Conservation (phyloP, 2,113 vertebrate genomes). For the Lepisosteus osseus region DNA sequence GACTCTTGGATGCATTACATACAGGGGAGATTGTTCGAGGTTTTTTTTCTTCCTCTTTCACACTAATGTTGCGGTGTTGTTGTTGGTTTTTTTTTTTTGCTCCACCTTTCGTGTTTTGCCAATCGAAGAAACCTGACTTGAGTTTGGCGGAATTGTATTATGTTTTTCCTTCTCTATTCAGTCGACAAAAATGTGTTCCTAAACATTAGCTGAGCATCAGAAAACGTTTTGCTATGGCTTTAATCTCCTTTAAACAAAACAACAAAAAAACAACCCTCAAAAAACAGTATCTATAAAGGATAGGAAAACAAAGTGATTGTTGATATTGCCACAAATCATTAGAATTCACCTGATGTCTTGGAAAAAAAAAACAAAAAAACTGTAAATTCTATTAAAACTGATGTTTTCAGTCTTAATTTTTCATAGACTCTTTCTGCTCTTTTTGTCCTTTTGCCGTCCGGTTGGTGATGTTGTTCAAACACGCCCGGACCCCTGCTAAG, state of each 20-base stretch:
- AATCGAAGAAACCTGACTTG: conserved; percentile 27
- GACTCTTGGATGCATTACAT: conserved; percentile 14
- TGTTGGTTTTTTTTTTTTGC: conserved; percentile 8
- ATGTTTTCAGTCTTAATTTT: conserved; percentile 88
- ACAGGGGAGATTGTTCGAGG: conserved; percentile 8
- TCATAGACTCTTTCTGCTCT: conserved; percentile 90
- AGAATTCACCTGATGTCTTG: conserved; percentile 99
- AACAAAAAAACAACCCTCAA: conserved; percentile 44
- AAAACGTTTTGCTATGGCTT: conserved; percentile 94
- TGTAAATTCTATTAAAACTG: conserved; percentile 88
- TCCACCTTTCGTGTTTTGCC: conserved; percentile 9
- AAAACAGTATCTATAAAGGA: conserved; percentile 56
- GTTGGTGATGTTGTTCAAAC: conserved; percentile 99
- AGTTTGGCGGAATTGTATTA: conserved; percentile 62
- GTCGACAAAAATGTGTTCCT: conserved; percentile 64
- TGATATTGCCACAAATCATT: conserved; percentile 99
- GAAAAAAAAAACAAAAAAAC: conserved; percentile 84
- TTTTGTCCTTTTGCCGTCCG: conserved; percentile 98
- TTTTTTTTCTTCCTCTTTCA: conserved; percentile 8
- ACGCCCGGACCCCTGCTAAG: conserved; percentile 93
- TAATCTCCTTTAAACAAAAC: conserved; percentile 93
- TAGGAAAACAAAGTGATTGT: conserved; percentile 80
- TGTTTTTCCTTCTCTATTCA: conserved; percentile 46
- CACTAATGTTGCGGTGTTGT: not conserved
- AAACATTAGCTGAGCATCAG: conserved; percentile 77